A percentile compares a stretch with the other conserved stretches of the same genome.
These are phyloP conservation scores for Rhopalosiphum padi DNA, from an alignment of 1,140 invertebrate species.

Conservation along the genomic window DNA sequence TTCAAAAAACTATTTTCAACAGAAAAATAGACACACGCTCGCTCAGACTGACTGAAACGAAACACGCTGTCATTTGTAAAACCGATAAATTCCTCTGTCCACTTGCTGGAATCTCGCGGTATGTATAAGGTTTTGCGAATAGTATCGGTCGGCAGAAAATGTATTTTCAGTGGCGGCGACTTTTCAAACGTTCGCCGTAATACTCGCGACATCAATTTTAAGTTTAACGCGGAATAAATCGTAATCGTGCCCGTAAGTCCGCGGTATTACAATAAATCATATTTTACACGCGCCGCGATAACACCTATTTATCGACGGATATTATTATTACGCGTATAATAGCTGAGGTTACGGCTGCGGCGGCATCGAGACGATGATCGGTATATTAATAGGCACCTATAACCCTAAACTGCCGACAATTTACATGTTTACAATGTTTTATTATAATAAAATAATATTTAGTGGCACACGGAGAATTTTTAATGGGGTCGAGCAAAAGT, in stretches of 20 bases:
- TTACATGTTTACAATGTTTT: neutral
- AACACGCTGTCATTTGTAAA: neutral
- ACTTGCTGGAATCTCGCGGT: neutral
- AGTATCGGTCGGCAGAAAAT: neutral
- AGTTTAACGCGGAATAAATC: neutral
- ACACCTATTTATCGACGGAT: neutral
- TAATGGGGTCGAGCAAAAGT: neutral
- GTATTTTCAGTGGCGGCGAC: neutral
- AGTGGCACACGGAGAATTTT: neutral
- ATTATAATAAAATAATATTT: neutral
- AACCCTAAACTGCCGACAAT: neutral
- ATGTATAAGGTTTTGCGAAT: neutral
- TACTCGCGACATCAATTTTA: neutral
- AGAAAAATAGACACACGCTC: neutral
- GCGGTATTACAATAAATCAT: neutral
- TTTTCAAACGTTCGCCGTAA: neutral
- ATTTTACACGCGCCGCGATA: neutral
- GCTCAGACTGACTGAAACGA: neutral
- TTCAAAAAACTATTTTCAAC: neutral
- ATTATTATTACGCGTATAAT: conserved; percentile 1
- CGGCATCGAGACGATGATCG: neutral
- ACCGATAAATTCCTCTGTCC: neutral
- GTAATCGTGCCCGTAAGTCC: neutral
- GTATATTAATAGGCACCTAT: neutral
- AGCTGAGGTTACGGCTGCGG: neutral